Conservation (phyloP, 2,888 invertebrate species). For the Chymomyza caudatula region DNA sequence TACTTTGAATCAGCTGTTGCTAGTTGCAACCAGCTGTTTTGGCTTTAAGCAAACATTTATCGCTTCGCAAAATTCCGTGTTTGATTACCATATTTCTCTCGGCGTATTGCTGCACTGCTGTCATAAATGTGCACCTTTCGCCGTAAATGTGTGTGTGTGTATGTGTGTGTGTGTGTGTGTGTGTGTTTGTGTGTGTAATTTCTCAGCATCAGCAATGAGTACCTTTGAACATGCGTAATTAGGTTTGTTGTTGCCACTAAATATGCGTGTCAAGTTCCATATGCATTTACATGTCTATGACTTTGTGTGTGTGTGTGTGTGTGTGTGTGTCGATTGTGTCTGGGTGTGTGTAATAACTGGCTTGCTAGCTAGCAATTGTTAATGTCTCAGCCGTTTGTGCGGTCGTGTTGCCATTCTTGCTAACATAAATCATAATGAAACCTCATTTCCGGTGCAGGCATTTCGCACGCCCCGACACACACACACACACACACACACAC, state of each 20-base stretch:
- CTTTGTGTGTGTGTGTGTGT: not conserved
- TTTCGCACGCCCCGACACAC: constrained; percentile 41
- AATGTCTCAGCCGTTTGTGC: constrained; percentile 37
- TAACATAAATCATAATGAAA: constrained; percentile 67
- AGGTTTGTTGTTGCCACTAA: constrained; percentile 68
- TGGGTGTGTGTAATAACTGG: constrained; percentile 36
- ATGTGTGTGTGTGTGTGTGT: not conserved
- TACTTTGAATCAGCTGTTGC: not conserved
- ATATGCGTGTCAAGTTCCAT: constrained; percentile 68
- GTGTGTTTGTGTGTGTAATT: not conserved
- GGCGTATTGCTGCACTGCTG: not conserved
- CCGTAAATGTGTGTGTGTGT: not conserved
- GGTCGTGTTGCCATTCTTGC: constrained; percentile 24
- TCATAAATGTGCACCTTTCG: constrained; percentile 45
- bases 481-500: constrained; percentile 1
- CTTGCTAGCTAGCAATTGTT: constrained; percentile 38
- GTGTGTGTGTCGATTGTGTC: constrained; percentile 3
- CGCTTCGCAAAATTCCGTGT: no score
- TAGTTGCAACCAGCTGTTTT: not conserved
- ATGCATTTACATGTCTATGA: constrained; percentile 15
- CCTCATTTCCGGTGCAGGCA: constrained; percentile 69
- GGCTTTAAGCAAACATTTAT: no score
- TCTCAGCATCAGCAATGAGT: constrained; percentile 4
- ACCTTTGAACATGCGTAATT: constrained; percentile 66
- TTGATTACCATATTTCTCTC: not conserved